Evolutionary conservation across 2,113 vertebrate genomes (phyloP), one percentile per base, ranked within the genome.

Genomic region (Notiomystis cincta): DNA sequence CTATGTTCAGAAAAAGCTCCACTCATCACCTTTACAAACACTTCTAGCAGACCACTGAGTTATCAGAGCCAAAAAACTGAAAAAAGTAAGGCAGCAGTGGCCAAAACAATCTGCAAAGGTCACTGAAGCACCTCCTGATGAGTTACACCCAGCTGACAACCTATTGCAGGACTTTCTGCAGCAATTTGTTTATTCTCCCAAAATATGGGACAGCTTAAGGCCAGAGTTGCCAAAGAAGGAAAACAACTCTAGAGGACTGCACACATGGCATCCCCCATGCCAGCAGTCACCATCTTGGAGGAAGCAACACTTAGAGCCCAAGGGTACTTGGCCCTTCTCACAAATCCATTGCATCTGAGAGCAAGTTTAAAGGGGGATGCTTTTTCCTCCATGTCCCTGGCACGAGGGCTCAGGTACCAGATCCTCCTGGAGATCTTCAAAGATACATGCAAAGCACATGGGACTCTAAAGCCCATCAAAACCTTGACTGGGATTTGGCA

Each of bases 361-460:
- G 13, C 17, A 54, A 62, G 11, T 54, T 87, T 44, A 60, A 79
- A 71, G 30, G 9, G 5, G 17, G 9, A 62, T 33, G 33, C 11
- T 42, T 50, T 84, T 64, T 42, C 35, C 35, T 62, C 38, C 7
- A 3, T 0, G 2, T 44, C 19, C 33, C 42, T 45, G 44, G 7
- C 1, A 28, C 0, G 0, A 67, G 5, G 21, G 38, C 24, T 86
- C 50, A 69, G 35, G 13, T 11, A 72, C 31, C 6, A 47, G 7
- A 25, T 44, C 23, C 13, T 82, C 20, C 62, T 4, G 7, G 18
- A 17, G 44, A 79, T 20, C 53, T 51, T 40, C 48, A 50, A 31
- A 37, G n/a, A 38, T 2, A 54, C 0, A 8, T 0, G 3, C 13
- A 57, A 83, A 84, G 19, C 30, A 56, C 0, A 0, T 0, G 0